Evolutionary conservation across 2,888 invertebrate genomes (phyloP), one percentile per base, ranked within the genome.

Genomic region (Chalcis sispes): DNA sequence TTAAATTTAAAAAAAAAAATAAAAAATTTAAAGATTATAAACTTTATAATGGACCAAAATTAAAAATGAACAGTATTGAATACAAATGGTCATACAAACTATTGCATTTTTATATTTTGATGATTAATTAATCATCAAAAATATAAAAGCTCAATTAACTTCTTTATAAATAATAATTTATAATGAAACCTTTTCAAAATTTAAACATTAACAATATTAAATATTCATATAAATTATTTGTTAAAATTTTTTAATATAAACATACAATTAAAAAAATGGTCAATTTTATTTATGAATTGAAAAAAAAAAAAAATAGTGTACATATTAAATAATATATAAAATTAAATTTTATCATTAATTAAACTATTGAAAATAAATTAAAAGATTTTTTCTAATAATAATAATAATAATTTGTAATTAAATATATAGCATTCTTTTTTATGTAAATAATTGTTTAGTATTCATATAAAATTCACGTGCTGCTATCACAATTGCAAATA

Each of bases 21-120:
- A 89, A 87, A 80, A 75, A 81, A 40, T 83, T 91, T 10, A 90
- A 91, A 81, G 75, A 82, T 0, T 89, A 90, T 65, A 91, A 93
- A 77, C 84, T 94, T 15, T 92, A 93, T 77, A 94, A 93, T 86
- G 94, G 94, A 0, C 94, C 94, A 42, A 88, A 94, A 81, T 92
- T 94, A 74, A 93, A 94, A 59, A 92, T 94, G 66, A 90, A 90
- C 50, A 90, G 91, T 72, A 91, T 89, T 59, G 92, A 91, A 18
- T 84, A 87, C 70, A 92, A 93, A 83, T 93, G 93, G 92, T 90
- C 91, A 0, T 87, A 87, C 36, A 93, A 93, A 86, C 92, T 91
- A 3, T 87, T 93, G 58, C 85, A 94, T 77, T 94, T 91, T 88
- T 94, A 94, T 83, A 85, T 93, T 73, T 87, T 88, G 90, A 90